These are phyloP conservation scores for Leptothorax acervorum DNA, from an alignment of 2,888 invertebrate species.

Conservation along the genomic window DNA sequence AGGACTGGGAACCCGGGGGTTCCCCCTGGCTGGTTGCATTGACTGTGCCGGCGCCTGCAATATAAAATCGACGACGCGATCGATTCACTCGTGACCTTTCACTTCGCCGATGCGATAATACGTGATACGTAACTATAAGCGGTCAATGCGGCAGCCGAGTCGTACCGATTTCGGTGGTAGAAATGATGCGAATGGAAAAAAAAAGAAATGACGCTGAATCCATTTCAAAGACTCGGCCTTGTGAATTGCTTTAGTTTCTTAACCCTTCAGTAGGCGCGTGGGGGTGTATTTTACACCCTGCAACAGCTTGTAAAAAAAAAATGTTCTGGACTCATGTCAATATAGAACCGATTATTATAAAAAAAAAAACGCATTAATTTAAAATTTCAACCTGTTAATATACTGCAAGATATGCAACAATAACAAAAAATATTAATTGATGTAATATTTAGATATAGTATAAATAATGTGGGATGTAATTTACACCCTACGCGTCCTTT, in stretches of 20 bases:
- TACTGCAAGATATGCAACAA: no score
- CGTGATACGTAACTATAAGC: not conserved
- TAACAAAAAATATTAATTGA: no score
- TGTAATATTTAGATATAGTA: no score
- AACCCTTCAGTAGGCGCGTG: not conserved
- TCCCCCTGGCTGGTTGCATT: conserved; percentile 83
- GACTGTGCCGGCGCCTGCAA: conserved; percentile 83
- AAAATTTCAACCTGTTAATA: no score
- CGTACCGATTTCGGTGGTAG: not conserved
- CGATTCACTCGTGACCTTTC: conserved; percentile 5
- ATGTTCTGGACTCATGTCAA: no score
- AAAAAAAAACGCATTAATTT: no score
- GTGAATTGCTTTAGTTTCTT: not conserved
- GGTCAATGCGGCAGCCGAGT: not conserved
- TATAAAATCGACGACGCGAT: conserved; percentile 31
- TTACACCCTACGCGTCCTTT: no score
- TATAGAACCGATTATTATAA: no score
- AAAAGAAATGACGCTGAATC: not conserved
- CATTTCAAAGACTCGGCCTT: not conserved
- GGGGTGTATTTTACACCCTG: no score
- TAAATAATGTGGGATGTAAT: no score
- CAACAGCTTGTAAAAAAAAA: no score
- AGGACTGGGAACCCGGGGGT: conserved; percentile 78
- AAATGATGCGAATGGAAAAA: not conserved
- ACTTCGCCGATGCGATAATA: not conserved